These are phyloP conservation scores for Vollenhovia emeryi DNA, from an alignment of 1,140 invertebrate species.

Conservation along the genomic window DNA sequence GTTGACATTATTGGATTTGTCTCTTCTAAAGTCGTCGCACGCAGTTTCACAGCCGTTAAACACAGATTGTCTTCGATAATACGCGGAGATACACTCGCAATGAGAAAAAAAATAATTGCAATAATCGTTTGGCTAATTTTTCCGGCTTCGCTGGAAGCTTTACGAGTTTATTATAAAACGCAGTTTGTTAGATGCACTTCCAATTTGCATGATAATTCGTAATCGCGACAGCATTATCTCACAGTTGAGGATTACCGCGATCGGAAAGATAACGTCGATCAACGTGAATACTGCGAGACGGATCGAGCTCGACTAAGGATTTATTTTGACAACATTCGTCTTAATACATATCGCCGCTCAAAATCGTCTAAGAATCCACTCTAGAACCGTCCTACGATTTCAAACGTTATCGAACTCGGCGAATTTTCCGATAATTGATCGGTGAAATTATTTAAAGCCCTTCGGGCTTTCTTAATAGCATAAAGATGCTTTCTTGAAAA, in stretches of 20 bases:
- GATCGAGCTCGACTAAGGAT: not conserved
- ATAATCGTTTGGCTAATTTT: not conserved
- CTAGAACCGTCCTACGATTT: not conserved
- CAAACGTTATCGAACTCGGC: not conserved
- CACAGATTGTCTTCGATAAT: not conserved
- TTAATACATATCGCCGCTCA: not conserved
- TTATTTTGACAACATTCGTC: not conserved
- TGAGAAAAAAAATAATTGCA: not conserved
- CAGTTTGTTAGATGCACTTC: not conserved
- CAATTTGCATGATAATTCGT: not conserved
- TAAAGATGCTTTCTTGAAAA: not conserved
- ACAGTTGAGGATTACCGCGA: not conserved
- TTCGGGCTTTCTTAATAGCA: not conserved
- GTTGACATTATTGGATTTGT: not conserved
- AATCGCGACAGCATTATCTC: not conserved
- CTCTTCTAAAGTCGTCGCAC: not conserved
- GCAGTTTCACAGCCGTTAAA: not conserved
- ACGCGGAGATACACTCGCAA: not conserved
- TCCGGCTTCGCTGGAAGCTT: not conserved
- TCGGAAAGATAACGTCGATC: not conserved
- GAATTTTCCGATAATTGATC: not conserved
- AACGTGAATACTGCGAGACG: not conserved
- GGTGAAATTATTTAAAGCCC: not conserved
- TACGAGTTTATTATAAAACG: not conserved
- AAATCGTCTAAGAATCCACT: not conserved